These are phyloP conservation scores for Mactra quadrangularis DNA, from an alignment of 1,140 invertebrate species.

Conservation along the genomic window DNA sequence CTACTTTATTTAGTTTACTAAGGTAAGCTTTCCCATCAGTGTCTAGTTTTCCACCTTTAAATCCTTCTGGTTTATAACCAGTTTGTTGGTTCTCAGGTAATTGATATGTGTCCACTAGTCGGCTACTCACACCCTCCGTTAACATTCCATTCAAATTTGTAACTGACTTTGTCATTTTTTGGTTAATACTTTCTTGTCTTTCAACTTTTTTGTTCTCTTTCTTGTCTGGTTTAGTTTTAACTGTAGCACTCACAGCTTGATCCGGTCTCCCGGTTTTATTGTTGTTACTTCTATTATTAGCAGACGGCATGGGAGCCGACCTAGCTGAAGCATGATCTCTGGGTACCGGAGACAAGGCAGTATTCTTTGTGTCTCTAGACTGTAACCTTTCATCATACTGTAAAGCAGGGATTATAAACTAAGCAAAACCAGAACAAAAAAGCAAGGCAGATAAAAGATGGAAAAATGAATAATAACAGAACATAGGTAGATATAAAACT, in stretches of 20 bases:
- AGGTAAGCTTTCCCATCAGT: constrained; percentile 16
- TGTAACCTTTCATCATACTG: constrained; percentile 31
- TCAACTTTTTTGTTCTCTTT: constrained; percentile 10
- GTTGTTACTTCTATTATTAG: constrained; percentile 22
- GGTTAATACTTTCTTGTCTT: not conserved
- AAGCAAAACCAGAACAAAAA: too few relatives aligned
- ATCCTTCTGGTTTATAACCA: constrained; percentile 26
- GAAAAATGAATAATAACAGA: too few relatives aligned
- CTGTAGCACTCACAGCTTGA: not conserved
- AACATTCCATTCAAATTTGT: constrained; percentile 8
- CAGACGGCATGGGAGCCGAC: not conserved
- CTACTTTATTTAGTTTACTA: constrained; percentile 19
- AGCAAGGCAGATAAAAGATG: too few relatives aligned
- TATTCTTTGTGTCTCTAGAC: not conserved
- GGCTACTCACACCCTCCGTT: constrained; percentile 20
- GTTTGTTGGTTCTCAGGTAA: constrained; percentile 25
- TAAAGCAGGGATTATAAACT: constrained; percentile 18
- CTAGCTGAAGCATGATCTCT: not conserved
- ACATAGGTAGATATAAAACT: too few relatives aligned
- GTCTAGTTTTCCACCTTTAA: constrained; percentile 42
- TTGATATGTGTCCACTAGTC: constrained; percentile 52
- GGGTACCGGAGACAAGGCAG: not conserved
- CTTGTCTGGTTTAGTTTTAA: constrained; percentile 14
- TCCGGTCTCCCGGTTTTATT: not conserved
- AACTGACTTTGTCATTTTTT: not conserved